phyloP scores from a whole-genome alignment of 1,140 invertebrate genomes.

The Drosophila dunni region DNA sequence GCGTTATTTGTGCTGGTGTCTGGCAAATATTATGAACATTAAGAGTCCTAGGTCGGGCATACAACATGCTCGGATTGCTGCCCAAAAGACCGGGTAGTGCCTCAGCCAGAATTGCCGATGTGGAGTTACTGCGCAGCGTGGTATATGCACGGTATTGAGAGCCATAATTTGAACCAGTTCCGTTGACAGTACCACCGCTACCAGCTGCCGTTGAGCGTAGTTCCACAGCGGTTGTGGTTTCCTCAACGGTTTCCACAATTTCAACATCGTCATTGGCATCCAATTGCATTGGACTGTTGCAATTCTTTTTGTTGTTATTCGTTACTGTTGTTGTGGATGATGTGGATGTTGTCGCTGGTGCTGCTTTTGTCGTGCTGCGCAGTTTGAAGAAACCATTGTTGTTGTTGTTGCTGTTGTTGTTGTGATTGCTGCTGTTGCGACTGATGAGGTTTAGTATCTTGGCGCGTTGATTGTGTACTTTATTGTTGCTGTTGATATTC shows the following conservation, averaged over 20 bases:
- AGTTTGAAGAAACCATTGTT: slow-evolving; percentile 52
- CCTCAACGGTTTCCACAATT: slow-evolving; percentile 46
- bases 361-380: slow-evolving; percentile 36
- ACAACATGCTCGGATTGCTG: slow-evolving; percentile 45
- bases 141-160: slow-evolving; percentile 54
- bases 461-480: slow-evolving; percentile 51
- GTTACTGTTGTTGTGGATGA: slow-evolving; percentile 10
- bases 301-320: slow-evolving; percentile 19
- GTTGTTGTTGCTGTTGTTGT: slow-evolving; percentile 24
- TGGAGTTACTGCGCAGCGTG: slow-evolving; percentile 74
- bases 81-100: slow-evolving; percentile 47
- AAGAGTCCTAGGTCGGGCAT: slow-evolving; percentile 75
- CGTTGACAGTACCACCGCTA: not conserved
- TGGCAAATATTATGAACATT: slow-evolving; percentile 79
- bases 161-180: not conserved
- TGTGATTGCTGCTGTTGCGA: slow-evolving; percentile 41
- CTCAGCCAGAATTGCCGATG: slow-evolving; percentile 70
- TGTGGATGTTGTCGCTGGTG: slow-evolving; percentile 21
- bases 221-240: slow-evolving; percentile 68
- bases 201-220: slow-evolving; percentile 44
- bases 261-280: slow-evolving; percentile 13
- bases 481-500: slow-evolving; percentile 37
- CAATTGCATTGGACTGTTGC: slow-evolving; percentile 36
- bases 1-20: slow-evolving; percentile 79
- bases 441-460: slow-evolving; percentile 59